Evolutionary conservation across 2,797 vertebrate species (phyloP).

Genomic region (Tokudaia muenninki): DNA sequence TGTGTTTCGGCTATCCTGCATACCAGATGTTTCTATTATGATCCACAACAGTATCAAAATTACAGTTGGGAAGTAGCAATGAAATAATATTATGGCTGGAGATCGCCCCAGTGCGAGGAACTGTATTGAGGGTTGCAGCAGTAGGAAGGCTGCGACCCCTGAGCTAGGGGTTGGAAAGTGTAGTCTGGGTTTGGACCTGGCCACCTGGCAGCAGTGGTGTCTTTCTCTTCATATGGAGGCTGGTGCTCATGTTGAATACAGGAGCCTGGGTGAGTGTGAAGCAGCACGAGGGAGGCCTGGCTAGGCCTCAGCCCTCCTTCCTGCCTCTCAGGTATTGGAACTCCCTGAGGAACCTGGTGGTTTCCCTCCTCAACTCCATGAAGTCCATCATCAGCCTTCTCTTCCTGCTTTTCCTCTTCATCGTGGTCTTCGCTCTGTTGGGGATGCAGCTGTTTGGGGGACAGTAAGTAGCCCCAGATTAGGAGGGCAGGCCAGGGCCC

Average conservation of each 20-base stretch:
- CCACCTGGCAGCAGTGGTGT: fast-evolving
- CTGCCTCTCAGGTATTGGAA: constrained; percentile 94
- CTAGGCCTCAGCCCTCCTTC: not conserved
- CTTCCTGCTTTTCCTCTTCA: constrained; percentile 98
- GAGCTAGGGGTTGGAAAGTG: not conserved
- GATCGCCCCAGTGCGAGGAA: too few species aligned
- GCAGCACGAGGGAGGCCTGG: fast-evolving
- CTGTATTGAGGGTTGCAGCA: not conserved
- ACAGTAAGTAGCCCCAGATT: constrained; percentile 90
- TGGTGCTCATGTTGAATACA: not conserved
- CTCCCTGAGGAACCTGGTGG: constrained; percentile 96
- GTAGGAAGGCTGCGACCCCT: not conserved
- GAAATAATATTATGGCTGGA: not conserved
- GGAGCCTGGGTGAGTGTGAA: not conserved
- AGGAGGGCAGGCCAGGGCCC: not conserved
- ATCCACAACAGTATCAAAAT: not conserved
- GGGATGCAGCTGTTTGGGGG: constrained; percentile 99
- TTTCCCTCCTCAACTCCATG: constrained; percentile 98
- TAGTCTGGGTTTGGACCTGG: not conserved
- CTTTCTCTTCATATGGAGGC: not conserved
- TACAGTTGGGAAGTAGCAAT: not conserved
- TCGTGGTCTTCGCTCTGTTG: constrained; percentile 97
- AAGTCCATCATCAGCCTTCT: constrained; percentile 98
- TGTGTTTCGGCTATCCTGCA: not conserved
- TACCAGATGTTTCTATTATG: not conserved